Conservation (phyloP, 35 echinoderm and acorn worm genomes). For the Apostichopus californicus region DNA sequence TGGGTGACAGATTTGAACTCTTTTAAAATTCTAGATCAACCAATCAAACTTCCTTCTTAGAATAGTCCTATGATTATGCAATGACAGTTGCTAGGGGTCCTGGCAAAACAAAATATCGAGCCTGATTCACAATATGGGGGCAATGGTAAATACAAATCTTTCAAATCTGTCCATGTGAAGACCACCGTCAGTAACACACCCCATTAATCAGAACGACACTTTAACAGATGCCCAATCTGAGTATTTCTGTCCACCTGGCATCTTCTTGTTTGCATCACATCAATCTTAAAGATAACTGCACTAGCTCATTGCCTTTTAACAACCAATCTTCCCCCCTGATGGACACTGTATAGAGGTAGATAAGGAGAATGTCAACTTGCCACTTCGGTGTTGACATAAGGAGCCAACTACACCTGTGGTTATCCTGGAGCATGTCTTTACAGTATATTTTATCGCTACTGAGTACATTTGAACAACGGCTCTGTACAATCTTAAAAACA, state of each 20-base stretch:
- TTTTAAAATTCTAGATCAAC: too few relatives aligned
- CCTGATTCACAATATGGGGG: too few relatives aligned
- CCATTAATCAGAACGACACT: neutral
- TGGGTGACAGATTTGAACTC: neutral
- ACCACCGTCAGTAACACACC: neutral
- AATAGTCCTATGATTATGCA: neutral
- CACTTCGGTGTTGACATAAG: slow-evolving; percentile 7
- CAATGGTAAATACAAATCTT: neutral
- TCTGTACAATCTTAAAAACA: neutral
- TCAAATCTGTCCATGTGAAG: neutral
- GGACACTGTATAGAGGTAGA: neutral
- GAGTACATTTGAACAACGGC: neutral
- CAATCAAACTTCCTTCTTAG: too few relatives aligned
- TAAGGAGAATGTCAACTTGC: neutral
- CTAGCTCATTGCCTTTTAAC: neutral
- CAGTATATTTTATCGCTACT: slow-evolving; percentile 31
- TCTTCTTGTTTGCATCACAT: neutral
- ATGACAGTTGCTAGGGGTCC: neutral
- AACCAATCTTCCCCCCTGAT: neutral
- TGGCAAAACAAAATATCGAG: neutral
- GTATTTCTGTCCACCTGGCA: neutral
- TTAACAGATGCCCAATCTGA: neutral
- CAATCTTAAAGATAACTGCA: neutral
- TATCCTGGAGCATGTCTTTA: neutral
- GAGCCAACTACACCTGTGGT: neutral